A percentile compares a stretch with the other conserved stretches of the same genome.
phyloP scores from a whole-genome alignment of 2,113 vertebrate species.

The human region GRCh38 chr17:40728501-40729000 shows the following conservation, averaged over 20 bases:
- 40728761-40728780: neutral
- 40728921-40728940: neutral
- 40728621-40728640: no score
- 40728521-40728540: no score
- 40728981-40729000: neutral
- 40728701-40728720: neutral
- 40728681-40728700: no score
- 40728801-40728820: neutral
- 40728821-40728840: neutral
- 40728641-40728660: no score
- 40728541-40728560: no score
- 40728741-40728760: neutral
- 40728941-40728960: neutral
- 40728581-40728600: no score
- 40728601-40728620: no score
- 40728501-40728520: no score
- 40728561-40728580: no score
- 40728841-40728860: neutral
- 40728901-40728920: neutral
- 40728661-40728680: no score
- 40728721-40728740: neutral
- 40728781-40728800: neutral
- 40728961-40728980: conserved; percentile 13
- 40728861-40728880: neutral
- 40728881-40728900: neutral